Base-by-base conservation (phyloP, 2,888 invertebrate genomes). In the Stenolophus ochropezus region DNA sequence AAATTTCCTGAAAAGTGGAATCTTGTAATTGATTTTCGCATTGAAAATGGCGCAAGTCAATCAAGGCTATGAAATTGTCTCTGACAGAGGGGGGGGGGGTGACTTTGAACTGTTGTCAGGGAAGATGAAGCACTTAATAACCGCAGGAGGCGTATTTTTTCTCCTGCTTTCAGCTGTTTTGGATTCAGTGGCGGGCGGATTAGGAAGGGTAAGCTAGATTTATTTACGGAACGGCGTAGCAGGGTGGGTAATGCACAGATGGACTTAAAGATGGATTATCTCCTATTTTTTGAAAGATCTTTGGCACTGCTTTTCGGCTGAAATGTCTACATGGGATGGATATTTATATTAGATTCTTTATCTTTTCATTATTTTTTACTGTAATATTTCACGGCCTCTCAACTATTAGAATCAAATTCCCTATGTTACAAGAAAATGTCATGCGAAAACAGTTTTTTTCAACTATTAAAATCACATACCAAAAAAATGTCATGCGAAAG, bases 71-170 rank as follows among this genome's bases (percentile, higher is more conserved):
- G 61, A 61, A 61, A 61, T 61, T 61, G 61, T 61, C 61, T 25
- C 61, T 23, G 8, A 69, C 4, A 23, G 18, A 8, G 33, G 3
- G 69, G 33, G 33, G 20, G 42, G 4, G 69, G 42, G 69, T 65
- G 69, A 69, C 69, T 69, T 69, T 69, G 69, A 65, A 42, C 69
- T 20, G 69, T 69, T 69, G 69, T 69, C 69, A 69, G 69, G 20
- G 33, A 69, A 69, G 69, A 69, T 69, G 42, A 42, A 69, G 69
- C 33, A 69, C 69, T 69, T 69, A 69, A 69, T 69, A 69, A 69
- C 69, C 69, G 33, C 69, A 69, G 18, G 69, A 65, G 69, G n/a
- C 33, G 69, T 69, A 69, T 69, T 69, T 69, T 65, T 69, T 69
- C 33, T 42, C 8, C 69, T 42, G 69, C 42, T 69, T 69, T 69